phyloP scores from a whole-genome alignment of 2,888 invertebrate genomes.

The Hetaerina titia region DNA sequence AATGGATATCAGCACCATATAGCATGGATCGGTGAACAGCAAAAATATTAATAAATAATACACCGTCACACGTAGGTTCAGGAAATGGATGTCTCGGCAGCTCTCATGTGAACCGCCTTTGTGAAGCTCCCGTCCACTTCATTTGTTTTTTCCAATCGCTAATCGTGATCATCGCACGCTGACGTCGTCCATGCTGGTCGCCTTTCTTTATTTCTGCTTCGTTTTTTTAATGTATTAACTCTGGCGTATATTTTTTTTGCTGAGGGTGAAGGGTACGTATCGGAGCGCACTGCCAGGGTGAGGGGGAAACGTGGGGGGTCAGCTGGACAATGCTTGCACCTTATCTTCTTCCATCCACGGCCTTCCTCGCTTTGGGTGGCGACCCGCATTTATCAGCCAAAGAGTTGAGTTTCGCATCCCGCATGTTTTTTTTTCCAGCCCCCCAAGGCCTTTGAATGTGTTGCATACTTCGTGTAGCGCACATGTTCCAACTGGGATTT shows the following conservation, averaged over 20 bases:
- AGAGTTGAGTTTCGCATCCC: not conserved
- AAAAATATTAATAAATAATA: not conserved
- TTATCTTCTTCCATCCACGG: not conserved
- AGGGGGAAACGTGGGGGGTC: not conserved
- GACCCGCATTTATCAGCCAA: not conserved
- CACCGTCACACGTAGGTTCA: not conserved
- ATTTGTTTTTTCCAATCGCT: conserved; percentile 13
- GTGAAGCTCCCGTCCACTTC: not conserved
- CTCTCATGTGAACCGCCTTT: not conserved
- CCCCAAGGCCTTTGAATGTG: not conserved
- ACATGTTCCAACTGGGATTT: too few relatives aligned
- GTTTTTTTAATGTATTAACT: not conserved
- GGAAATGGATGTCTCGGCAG: not conserved
- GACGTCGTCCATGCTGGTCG: not conserved
- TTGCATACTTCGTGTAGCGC: not conserved
- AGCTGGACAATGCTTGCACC: not conserved
- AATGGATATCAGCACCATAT: not conserved
- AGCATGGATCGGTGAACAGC: not conserved
- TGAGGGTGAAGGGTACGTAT: not conserved
- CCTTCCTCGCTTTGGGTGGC: not conserved
- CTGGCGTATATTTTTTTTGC: not conserved
- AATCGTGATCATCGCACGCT: not conserved
- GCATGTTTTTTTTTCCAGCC: not conserved
- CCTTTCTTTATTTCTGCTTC: not conserved
- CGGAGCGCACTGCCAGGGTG: not conserved